Conservation (phyloP, 1,140 invertebrate genomes). For the Drosophila obscura region DNA sequence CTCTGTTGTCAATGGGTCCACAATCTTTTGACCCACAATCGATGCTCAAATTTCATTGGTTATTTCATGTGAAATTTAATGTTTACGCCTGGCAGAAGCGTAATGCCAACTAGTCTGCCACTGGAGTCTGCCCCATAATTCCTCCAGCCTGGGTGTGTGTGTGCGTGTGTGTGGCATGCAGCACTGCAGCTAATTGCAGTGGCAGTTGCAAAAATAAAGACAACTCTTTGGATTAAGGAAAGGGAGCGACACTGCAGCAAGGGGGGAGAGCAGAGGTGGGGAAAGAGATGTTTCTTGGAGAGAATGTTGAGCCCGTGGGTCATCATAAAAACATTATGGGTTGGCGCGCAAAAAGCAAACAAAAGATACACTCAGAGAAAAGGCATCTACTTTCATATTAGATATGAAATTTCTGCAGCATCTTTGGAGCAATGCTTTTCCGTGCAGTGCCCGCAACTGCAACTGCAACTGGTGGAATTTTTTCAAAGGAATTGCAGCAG, state of each 20-base stretch:
- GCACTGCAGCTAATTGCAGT: slow-evolving; percentile 66
- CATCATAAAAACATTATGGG: slow-evolving; percentile 81
- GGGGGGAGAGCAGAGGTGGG: background rate
- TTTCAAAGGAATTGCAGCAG: slow-evolving; percentile 72
- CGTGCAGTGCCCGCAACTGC: slow-evolving; percentile 13
- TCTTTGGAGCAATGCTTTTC: slow-evolving; percentile 3
- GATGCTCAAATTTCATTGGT: slow-evolving; percentile 79
- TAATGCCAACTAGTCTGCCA: slow-evolving; percentile 57
- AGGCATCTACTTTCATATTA: background rate
- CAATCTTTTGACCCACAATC: slow-evolving; percentile 65
- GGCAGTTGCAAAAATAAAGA: slow-evolving; percentile 75
- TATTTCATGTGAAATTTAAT: slow-evolving; percentile 64
- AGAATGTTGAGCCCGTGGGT: slow-evolving; percentile 64
- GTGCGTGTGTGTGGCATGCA: slow-evolving; percentile 46
- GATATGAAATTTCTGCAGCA: background rate
- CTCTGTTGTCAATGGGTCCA: slow-evolving; percentile 34
- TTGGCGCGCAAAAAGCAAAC: slow-evolving; percentile 64
- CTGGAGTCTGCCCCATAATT: slow-evolving; percentile 4
- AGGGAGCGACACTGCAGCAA: background rate
- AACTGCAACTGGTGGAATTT: slow-evolving; percentile 71
- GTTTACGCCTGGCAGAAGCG: slow-evolving; percentile 51
- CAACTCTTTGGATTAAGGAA: slow-evolving; percentile 67
- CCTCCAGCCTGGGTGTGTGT: background rate
- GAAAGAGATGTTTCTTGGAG: slow-evolving; percentile 18
- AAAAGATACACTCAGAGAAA: slow-evolving; percentile 33